Evolutionary conservation across 2,888 invertebrate species (phyloP), one percentile per base, ranked within the genome.

Genomic region (Drosophila prostipennis): DNA sequence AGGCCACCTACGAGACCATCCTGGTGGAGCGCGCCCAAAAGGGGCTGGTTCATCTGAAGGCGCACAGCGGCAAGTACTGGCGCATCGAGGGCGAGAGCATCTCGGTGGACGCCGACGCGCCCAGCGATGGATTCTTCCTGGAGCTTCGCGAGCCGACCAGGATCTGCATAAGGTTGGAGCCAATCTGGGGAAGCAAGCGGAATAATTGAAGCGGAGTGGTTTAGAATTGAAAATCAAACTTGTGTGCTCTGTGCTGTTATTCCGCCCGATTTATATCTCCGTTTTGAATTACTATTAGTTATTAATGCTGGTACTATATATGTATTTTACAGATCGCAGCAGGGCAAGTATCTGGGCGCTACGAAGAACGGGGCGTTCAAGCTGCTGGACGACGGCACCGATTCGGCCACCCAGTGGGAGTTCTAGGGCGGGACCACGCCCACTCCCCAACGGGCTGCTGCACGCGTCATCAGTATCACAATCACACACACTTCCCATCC

Each of bases 31-130:
- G 97, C 77, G 96, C 96, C 56, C 96, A 97, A 69, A 96, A 96
- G 90, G 98, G 98, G 29, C 93, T 96, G 64, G 98, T 98, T 59
- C 95, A 96, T 92, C 96, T 98, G 92, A 98, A 98, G 94, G 97
- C 97, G 79, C 96, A 96, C 91, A 98, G 96, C 92, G 96, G 96
- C 88, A 97, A 97, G 91, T 99, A 98, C 93, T 98, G 98, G 98
- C 96, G 96, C 91, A 95, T 97, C 58, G 96, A 96, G 91, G 95
- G 96, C 83, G 98, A 98, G 92, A 94, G 95, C 58, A 95, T 98
- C 61, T 94, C 95, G 37, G 96, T 97, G 68, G 98, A 98, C 92
- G 94, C 96, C 29, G 97, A 97, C 88, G 91, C 93, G 19, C 96
- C 97, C 16, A 93, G 95, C 49, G 95, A 96, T 87, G 96, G 97